Percentiles rank a stretch among this genome's conserved stretches.
Evolutionary conservation across 37 sponge, comb jelly and placozoan species (phyloP).

Genomic region (Crambe crambe): DNA sequence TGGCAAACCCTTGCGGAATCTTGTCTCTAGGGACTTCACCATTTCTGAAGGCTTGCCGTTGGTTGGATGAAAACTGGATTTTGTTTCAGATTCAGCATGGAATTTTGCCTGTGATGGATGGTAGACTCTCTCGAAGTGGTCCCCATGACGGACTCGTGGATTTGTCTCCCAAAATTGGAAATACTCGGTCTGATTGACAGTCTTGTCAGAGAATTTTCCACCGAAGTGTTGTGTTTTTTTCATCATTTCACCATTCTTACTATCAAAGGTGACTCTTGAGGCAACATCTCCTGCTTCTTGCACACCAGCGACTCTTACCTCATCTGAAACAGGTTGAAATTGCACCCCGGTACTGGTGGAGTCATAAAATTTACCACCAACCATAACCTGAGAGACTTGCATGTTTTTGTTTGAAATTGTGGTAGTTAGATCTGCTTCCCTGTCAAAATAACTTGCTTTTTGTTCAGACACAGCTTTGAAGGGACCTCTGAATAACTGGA

Average conservation of each 20-base stretch:
- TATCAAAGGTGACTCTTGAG: background rate
- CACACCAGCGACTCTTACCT: background rate
- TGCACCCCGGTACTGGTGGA: background rate
- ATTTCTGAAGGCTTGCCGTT: background rate
- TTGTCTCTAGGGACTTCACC: slow-evolving; percentile 7
- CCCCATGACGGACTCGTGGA: slow-evolving; percentile 1
- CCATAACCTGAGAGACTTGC: background rate
- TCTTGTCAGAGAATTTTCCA: background rate
- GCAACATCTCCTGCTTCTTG: too few relatives aligned
- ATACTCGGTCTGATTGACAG: slow-evolving; percentile 2
- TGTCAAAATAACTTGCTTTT: background rate
- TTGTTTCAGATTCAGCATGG: background rate
- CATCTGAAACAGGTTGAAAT: background rate
- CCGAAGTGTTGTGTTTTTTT: slow-evolving; percentile 10
- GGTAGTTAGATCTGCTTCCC: background rate
- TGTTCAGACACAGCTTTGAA: background rate
- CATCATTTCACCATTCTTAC: background rate
- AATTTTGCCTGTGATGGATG: slow-evolving; percentile 11
- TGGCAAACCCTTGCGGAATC: background rate
- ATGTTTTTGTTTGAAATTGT: background rate
- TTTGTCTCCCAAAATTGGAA: slow-evolving; percentile 12
- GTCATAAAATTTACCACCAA: slow-evolving; percentile 9
- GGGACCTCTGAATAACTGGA: background rate
- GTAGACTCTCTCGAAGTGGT: slow-evolving; percentile 6
- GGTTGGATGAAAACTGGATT: background rate